These are phyloP conservation scores for Silurus glanis DNA, from an alignment of 2,113 vertebrate species.

Conservation along the genomic window DNA sequence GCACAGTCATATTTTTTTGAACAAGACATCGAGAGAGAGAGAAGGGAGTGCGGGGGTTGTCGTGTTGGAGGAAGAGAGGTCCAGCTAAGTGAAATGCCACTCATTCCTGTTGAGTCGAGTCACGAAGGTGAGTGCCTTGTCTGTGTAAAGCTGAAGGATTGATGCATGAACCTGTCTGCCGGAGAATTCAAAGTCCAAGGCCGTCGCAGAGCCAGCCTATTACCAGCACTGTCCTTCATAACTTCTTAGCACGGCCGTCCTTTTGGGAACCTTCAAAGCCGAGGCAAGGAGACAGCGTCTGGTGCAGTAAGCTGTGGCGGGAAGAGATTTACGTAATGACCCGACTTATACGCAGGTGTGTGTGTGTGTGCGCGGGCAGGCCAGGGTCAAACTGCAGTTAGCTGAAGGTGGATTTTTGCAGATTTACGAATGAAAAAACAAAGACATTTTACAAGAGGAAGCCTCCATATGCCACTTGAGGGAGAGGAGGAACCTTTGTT, in stretches of 20 bases:
- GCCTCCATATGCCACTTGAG: not conserved
- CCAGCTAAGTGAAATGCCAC: constrained; percentile 89
- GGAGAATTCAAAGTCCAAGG: constrained; percentile 95
- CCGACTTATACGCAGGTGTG: constrained; percentile 68
- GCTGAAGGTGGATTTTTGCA: constrained; percentile 71
- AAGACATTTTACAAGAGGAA: not conserved
- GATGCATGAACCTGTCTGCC: constrained; percentile 91
- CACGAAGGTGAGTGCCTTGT: constrained; percentile 92
- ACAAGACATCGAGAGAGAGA: constrained; percentile 83
- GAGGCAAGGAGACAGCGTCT: constrained; percentile 73
- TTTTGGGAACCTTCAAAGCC: constrained; percentile 77
- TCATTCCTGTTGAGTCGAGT: constrained; percentile 91
- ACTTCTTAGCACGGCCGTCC: constrained; percentile 74
- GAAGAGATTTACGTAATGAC: constrained; percentile 68
- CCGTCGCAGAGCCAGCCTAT: constrained; percentile 79
- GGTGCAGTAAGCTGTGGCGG: constrained; percentile 69
- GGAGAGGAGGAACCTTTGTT: constrained; percentile 18
- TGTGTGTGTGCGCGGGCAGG: constrained; percentile 36
- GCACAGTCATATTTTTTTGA: constrained; percentile 83
- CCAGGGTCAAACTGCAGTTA: constrained; percentile 60
- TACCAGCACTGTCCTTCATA: constrained; percentile 71
- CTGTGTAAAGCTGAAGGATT: constrained; percentile 93
- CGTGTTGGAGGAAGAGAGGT: constrained; percentile 60
- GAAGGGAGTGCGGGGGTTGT: constrained; percentile 63
- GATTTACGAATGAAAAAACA: constrained; percentile 71